Evolutionary conservation across 2,888 invertebrate species (phyloP), one percentile per base, ranked within the genome.

Genomic region (Campoplex nolae): DNA sequence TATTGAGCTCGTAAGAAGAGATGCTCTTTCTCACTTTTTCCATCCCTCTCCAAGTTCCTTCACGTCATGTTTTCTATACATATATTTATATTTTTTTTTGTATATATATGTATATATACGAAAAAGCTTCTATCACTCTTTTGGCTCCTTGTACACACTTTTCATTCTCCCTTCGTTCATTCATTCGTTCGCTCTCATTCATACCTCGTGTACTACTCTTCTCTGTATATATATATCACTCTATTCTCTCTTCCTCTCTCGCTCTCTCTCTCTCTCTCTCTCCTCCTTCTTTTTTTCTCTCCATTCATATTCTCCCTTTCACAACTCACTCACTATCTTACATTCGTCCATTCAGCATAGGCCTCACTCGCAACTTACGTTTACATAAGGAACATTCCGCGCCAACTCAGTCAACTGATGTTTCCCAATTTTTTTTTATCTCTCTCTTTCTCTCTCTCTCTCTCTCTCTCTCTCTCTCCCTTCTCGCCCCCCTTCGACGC

Each of bases 151-250:
- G 68, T 68, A 81, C 74, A 79, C 82, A 85, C 78, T 75, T 79
- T 83, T 76, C 83, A 84, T 77, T 84, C 80, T 73, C 58, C 51
- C 56, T 76, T 74, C 85, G 35, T 75, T 83, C 85, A 85, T 91
- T 90, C 90, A 90, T 90, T 89, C 90, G 79, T 87, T 81, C 78
- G 13, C 48, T 86, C 88, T 88, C 90, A 90, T 90, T 89, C 88
- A 89, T 87, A 88, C 86, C 82, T 89, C 88, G 84, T 84, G 88
- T 79, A 87, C 88, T 81, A 11, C 28, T 58, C 3, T n/a, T 28
- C 58, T 58, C 58, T 78, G 86, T 78, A 84, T 79, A 67, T 32
- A 54, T 38, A 3, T 38, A 3, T 38, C 45, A 9, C 32, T 75
- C 75, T 77, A 78, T 80, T 85, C 56, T 38, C 32, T 70, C 45